Base-by-base conservation (phyloP, 2,888 invertebrate species). In the Harmothoe impar region DNA sequence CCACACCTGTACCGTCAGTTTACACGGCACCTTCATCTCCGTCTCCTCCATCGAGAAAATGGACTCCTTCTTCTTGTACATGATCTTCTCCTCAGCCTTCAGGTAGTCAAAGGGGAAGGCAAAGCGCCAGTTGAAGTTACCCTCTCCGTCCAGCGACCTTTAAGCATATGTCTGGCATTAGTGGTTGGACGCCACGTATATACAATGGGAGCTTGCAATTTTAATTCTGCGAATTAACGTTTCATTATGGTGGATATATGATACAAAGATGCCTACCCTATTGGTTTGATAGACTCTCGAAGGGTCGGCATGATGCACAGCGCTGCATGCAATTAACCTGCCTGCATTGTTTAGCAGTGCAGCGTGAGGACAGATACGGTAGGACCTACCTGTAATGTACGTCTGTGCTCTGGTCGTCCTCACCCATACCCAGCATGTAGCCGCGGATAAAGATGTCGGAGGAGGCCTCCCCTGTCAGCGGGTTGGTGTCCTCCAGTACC, bases 361-460 rank as follows among this genome's bases (percentile, higher is more conserved):
- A n/a, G n/a, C n/a, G n/a, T n/a, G n/a, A n/a, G n/a, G n/a, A n/a
- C n/a, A n/a, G n/a, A n/a, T n/a, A n/a, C n/a, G n/a, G n/a, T n/a
- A n/a, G n/a, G n/a, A 77, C 77, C 20, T 68, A 94, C 94, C 93
- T 91, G 92, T 94, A 93, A 90, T 94, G 94, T 23, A 94, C 92
- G 89, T 94, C 94, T 0, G 94, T 94, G 54, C 91, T 81, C 84
- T 93, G 93, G 78, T 92, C 92, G 84, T 94, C 94, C n/a, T 92
- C 91, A 0, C 92, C 93, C 25, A 91, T 90, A 10, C 93, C 93
- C 35, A 91, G 91, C 62, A 94, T 62, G 90, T 92, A 95, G 91
- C 98, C 98, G 96, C 98, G 98, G 0, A 98, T 98, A 94, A 98
- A 98, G 93, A 98, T 98, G 94, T 98, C 98, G 0, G 98, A 98